Evolutionary conservation across 1,140 invertebrate genomes (phyloP), one percentile per base, ranked within the genome.

Genomic region (Drosophila triauraria): DNA sequence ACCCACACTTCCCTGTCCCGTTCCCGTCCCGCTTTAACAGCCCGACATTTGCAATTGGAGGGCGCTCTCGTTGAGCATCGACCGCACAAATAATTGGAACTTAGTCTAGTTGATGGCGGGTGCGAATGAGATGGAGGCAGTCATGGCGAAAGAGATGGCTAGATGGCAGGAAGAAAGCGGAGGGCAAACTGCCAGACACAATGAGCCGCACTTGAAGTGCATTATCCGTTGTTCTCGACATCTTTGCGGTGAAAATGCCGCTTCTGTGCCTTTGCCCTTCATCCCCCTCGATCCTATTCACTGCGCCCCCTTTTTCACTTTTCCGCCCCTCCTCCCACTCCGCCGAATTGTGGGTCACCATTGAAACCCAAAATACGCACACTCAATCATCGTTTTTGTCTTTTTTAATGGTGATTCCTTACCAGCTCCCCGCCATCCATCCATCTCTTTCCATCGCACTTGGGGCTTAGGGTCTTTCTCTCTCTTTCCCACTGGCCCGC

Each of bases 81-180:
- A 88, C 84, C 84, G 80, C 84, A 90, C 84, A 88, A 88, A 88
- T 88, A 88, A 88, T 88, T 88, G 85, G 85, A 88, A 88, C 85
- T 90, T 88, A 88, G 84, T 87, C 84, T 77, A 87, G 83, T 74
- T 64, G 58, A 65, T 65, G 72, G 47, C 20, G 56, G 54, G 20
- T 32, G 23, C 38, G 63, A 61, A 44, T 38, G 48, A 15, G 27
- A 38, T 2, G 58, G 38, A 3, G 58, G 10, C 15, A 48, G 48
- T 32, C 46, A 25, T 27, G n/a, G 30, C 25, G 44, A 65, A 40
- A 51, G 64, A 60, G 51, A 32, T 2, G 35, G 51, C 51, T 35
- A 54, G 57, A 65, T 65, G 44, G 47, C 30, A 23, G 63, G 62
- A 30, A 23, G 46, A 48, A 27, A 30, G 69, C 17, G 46, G 53